Conservation (phyloP, 2,888 invertebrate genomes). For the Drosophila nr. perissopoda region DNA sequence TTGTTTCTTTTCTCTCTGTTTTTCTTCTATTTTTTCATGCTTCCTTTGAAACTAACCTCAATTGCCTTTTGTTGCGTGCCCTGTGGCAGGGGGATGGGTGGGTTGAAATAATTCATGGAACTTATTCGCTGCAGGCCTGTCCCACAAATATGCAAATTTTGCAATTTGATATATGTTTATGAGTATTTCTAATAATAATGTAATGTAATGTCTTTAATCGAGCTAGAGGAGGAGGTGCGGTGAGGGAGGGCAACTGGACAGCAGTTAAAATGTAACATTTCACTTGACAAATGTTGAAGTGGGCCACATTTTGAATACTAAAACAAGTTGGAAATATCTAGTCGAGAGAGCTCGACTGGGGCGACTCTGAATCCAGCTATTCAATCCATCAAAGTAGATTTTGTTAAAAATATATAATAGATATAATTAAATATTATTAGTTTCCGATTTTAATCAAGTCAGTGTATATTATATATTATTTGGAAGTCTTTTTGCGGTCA, state of each 20-base stretch:
- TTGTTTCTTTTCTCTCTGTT: constrained; percentile 1
- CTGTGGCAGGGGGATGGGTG: background rate
- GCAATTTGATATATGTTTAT: constrained; percentile 46
- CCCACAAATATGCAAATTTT: constrained; percentile 54
- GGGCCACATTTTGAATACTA: background rate
- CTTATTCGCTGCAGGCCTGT: constrained; percentile 27
- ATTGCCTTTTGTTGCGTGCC: constrained; percentile 38
- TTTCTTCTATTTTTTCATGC: background rate
- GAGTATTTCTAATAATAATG: constrained; percentile 21
- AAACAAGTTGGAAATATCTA: background rate
- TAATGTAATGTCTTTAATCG: constrained; percentile 36
- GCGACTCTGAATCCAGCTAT: background rate
- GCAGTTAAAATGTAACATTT: background rate
- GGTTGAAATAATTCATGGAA: constrained; percentile 29
- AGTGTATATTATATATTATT: background rate
- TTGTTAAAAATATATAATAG: too few species aligned
- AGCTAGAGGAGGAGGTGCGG: background rate
- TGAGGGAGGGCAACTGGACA: background rate
- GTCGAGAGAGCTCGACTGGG: background rate
- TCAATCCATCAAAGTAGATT: background rate
- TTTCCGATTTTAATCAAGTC: background rate
- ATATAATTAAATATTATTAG: too few species aligned
- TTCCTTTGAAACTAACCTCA: constrained; percentile 31
- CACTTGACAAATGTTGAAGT: background rate
- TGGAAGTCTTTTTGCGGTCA: background rate